A percentile compares a stretch with the other conserved stretches of the same genome.
Conservation (phyloP, 2,113 vertebrate species). For the Cottus gobio region DNA sequence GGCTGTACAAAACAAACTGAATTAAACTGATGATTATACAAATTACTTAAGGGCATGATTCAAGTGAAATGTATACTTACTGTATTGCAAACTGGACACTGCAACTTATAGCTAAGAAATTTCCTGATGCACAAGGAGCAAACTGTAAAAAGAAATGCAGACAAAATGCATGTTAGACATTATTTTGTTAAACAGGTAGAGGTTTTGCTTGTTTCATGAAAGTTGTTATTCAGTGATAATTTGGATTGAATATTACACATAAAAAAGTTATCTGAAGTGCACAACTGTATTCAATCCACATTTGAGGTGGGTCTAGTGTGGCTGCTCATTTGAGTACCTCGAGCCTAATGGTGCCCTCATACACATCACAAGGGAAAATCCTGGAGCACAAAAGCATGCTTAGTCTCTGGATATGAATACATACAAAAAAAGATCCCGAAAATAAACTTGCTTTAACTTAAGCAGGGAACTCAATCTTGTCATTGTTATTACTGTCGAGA, state of each 20-base stretch:
- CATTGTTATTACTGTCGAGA: not conserved
- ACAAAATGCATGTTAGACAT: constrained; percentile 26
- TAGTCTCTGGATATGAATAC: not conserved
- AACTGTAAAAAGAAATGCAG: constrained; percentile 83
- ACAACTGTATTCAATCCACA: no score
- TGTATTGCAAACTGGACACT: constrained; percentile 92
- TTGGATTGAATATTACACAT: not conserved
- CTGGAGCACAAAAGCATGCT: not conserved
- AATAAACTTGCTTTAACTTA: not conserved
- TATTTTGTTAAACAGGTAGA: not conserved
- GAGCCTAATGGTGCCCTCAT: not conserved
- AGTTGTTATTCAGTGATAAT: not conserved
- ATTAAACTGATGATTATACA: not conserved
- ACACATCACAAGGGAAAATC: not conserved
- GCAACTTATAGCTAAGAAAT: constrained; percentile 92
- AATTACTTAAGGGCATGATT: not conserved
- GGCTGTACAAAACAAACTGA: no score
- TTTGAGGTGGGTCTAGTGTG: not conserved
- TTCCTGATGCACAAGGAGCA: constrained; percentile 97
- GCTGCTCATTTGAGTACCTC: not conserved
- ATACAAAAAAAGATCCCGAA: not conserved
- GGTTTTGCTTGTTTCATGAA: not conserved
- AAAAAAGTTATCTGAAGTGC: not conserved
- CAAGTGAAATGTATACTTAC: constrained; percentile 86
- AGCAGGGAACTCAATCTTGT: not conserved